A percentile compares a stretch with the other conserved stretches of the same genome.
Conservation (phyloP, 2,113 vertebrate species). For the Sebastes fasciatus region DNA sequence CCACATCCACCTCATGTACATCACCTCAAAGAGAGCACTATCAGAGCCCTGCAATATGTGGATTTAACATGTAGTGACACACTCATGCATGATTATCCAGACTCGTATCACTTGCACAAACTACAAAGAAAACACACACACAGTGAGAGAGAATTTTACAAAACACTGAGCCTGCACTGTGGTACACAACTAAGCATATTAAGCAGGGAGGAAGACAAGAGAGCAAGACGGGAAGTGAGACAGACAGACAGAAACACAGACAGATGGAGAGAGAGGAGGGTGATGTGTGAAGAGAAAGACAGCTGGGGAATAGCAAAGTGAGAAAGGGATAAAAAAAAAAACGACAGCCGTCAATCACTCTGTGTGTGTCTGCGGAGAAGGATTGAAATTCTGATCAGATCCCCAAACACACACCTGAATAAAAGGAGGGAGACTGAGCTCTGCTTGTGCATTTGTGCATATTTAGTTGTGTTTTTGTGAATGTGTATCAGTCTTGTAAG, state of each 20-base stretch:
- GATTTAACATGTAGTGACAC: not conserved
- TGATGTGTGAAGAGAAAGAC: conserved; percentile 40
- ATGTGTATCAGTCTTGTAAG: not conserved
- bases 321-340: conserved; percentile 2
- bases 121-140: conserved; percentile 8
- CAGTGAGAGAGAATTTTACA: not conserved
- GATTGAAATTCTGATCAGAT: conserved; percentile 62
- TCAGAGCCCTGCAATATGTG: not conserved
- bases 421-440: conserved; percentile 5
- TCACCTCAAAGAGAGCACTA: not conserved
- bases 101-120: not conserved
- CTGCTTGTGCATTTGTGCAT: not conserved
- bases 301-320: conserved; percentile 41
- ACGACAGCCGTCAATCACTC: conserved; percentile 55
- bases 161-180: conserved; percentile 4
- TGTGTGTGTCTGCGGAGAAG: conserved; percentile 16
- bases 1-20: no score
- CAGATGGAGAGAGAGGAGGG: conserved; percentile 7
- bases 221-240: not conserved
- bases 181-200: not conserved
- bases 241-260: not conserved
- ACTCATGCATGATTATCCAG: not conserved
- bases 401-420: conserved; percentile 45
- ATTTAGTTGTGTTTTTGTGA: conserved; percentile 12
- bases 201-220: not conserved